Base-by-base conservation (phyloP, 2,888 invertebrate genomes). In the Bruchidius siliquastri region DNA sequence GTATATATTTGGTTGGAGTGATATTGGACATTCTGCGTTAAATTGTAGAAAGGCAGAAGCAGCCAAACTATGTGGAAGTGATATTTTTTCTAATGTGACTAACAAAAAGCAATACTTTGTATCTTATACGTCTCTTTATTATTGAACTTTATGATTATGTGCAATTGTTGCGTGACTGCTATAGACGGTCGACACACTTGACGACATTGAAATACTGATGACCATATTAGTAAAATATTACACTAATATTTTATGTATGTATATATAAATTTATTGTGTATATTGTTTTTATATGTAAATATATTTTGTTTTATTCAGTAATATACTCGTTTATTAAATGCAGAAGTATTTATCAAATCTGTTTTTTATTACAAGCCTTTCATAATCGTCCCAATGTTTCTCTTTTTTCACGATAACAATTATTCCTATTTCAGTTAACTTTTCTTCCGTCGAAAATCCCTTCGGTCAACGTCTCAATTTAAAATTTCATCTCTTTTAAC, bases 81-180 rank as follows among this genome's bases (percentile, higher is more conserved):
- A 90, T 90, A 91, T 90, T 90, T 90, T 90, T 90, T 88, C 89
- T 86, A 90, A 90, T 90, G 90, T 91, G 91, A 91, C 90, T 90
- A 91, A 90, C 88, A 88, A 91, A 89, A 91, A 92, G 92, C 92
- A 92, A 92, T 92, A 92, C 91, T 89, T 90, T 90, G 89, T 92
- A 91, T 90, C 90, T 90, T 89, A 84, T 85, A 85, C 87, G 89
- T 90, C 89, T 89, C 89, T 89, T 87, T 83, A 84, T 87, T 87
- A 26, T 26, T 26, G 26, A 26, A 26, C 26, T 26, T 26, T 26
- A 82, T 81, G 82, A 81, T 83, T 82, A 83, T 83, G 85, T 86
- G 85, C 85, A 85, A 85, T 85, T 85, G 85, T 85, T 85, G 84
- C 84, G 83, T 83, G 83, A 83, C 81, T 82, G 76, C 73, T 81